A percentile compares a stretch with the other conserved stretches of the same genome.
Conservation (phyloP, 1,140 invertebrate genomes). For the Nephila pilipes region DNA sequence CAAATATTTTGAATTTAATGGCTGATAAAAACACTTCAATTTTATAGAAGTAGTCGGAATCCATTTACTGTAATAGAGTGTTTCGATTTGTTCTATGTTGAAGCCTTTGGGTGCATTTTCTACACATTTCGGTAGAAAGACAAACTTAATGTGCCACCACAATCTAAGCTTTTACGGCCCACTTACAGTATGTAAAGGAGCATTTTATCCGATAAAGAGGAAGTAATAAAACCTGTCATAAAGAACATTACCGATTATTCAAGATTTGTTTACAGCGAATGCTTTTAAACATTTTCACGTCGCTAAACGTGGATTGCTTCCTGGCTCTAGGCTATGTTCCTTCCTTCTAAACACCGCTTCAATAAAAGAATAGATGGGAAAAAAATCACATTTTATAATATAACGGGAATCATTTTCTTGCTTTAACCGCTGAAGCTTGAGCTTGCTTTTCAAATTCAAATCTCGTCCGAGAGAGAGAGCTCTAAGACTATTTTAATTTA, state of each 20-base stretch:
- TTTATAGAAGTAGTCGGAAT: not conserved
- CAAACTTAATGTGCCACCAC: slow-evolving; percentile 32
- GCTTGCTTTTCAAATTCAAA: not conserved
- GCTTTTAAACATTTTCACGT: slow-evolving; percentile 37
- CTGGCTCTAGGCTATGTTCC: not conserved
- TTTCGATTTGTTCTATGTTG: slow-evolving; percentile 14
- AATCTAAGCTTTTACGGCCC: slow-evolving; percentile 55
- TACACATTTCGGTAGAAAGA: slow-evolving; percentile 1
- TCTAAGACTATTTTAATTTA: slow-evolving; percentile 16
- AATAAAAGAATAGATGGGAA: not conserved
- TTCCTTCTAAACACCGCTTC: slow-evolving; percentile 17
- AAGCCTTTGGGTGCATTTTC: not conserved
- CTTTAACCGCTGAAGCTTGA: not conserved
- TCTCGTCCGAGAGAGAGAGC: not conserved
- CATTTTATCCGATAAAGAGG: slow-evolving; percentile 55
- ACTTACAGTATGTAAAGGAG: slow-evolving; percentile 31
- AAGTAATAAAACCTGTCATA: slow-evolving; percentile 67
- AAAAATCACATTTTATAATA: not conserved
- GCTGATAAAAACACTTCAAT: slow-evolving; percentile 8
- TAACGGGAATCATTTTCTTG: not conserved
- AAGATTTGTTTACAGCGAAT: slow-evolving; percentile 53
- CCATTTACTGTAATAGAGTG: slow-evolving; percentile 1
- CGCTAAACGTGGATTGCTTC: not conserved
- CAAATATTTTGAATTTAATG: not conserved
- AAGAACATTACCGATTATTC: slow-evolving; percentile 64